Base-by-base conservation (phyloP, 2,888 invertebrate genomes). In the Hyposoter didymator region DNA sequence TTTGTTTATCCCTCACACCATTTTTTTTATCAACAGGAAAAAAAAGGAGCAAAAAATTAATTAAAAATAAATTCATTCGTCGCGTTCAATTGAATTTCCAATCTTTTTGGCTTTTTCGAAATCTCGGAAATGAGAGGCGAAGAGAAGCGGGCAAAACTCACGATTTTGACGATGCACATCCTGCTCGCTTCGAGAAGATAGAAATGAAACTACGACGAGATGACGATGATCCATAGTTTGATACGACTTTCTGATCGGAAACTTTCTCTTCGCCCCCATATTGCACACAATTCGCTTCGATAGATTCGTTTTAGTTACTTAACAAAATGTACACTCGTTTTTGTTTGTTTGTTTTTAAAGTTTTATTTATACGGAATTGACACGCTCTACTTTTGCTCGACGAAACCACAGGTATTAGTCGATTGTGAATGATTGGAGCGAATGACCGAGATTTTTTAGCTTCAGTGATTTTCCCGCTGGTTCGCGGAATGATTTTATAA, bases 111-210 rank as follows among this genome's bases (percentile, higher is more conserved):
- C 28, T 28, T 32, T 19, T 19, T 0, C 6, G 19, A 55, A 72
- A 39, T 6, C 6, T 7, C 35, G 59, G 1, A 72, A 72, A 35
- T 35, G 35, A 76, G 69, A 83, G 35, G 66, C 28, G 47, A n/a
- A 43, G 39, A 49, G 62, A 32, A 72, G 52, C 10, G 73, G 47
- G n/a, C 72, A 8, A 35, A 79, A 64, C 91, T 92, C 87, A 92
- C 91, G 64, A 90, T 86, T 76, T 86, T 85, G 70, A 88, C 88
- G 84, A 83, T 84, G 69, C 76, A 82, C 91, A 90, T 90, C 86
- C 78, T 91, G 89, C 86, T 89, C 87, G 84, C 88, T 86, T 87
- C 81, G 70, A 73, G 75, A 88, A 88, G 89, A 88, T 88, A 88
- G 85, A 78, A 89, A 87, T 89, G 85, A 85, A 78, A 89, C 88